phyloP scores from a whole-genome alignment of 1,140 invertebrate species.

The Globodera rostochiensis region DNA sequence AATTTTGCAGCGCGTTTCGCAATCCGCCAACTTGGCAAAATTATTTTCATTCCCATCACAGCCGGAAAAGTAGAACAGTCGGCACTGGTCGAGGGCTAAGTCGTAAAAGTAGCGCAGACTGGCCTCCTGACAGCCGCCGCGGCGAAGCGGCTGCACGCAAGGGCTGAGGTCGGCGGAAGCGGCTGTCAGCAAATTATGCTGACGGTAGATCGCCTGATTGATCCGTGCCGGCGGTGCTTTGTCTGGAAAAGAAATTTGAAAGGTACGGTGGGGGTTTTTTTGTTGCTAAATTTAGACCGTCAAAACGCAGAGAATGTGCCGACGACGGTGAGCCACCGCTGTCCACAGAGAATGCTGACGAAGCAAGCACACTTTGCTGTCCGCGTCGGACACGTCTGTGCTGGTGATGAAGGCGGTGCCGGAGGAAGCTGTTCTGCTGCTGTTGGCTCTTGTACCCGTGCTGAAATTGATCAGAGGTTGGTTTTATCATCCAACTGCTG shows the following conservation, averaged over 20 bases:
- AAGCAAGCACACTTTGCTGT: neutral
- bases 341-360: conserved; percentile 32
- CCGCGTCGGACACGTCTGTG: conserved; percentile 39
- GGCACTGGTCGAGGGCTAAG: conserved; percentile 52
- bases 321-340: conserved; percentile 43
- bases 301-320: conserved; percentile 55
- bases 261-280: neutral
- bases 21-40: conserved; percentile 73
- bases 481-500: neutral
- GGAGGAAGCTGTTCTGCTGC: neutral
- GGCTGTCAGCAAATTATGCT: neutral
- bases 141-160: conserved; percentile 52
- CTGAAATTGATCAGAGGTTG: conserved; percentile 49
- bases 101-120: conserved; percentile 64
- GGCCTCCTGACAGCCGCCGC: conserved; percentile 53
- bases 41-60: conserved; percentile 64
- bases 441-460: conserved; percentile 57
- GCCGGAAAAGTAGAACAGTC: conserved; percentile 63
- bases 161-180: conserved; percentile 38
- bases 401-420: conserved; percentile 8
- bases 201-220: conserved; percentile 4
- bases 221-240: conserved; percentile 20
- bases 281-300: conserved; percentile 36
- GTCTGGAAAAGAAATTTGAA: conserved; percentile 6
- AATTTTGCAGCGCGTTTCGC: conserved; percentile 75